Conservation (phyloP, 2,888 invertebrate species). For the Exephanes ischioxanthus region DNA sequence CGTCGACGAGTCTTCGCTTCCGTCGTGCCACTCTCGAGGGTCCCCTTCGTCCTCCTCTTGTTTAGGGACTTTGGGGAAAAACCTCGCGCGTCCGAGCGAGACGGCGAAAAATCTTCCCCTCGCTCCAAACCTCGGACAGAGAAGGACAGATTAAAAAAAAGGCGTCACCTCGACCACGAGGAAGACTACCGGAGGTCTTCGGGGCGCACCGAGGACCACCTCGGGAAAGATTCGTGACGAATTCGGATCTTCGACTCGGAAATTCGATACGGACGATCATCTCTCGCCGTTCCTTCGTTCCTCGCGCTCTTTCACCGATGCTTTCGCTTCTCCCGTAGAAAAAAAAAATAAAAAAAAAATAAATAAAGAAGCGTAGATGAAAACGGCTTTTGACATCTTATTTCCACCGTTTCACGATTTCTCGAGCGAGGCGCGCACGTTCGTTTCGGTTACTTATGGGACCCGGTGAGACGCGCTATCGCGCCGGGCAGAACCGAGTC, state of each 20-base stretch:
- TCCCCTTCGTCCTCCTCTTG: constrained; percentile 22
- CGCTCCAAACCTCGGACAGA: neutral
- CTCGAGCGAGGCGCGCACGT: constrained; percentile 43
- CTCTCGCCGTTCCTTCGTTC: constrained; percentile 49
- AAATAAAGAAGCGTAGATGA: constrained; percentile 36
- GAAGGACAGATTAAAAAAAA: neutral
- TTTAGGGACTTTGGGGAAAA: constrained; percentile 42
- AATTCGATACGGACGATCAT: constrained; percentile 80
- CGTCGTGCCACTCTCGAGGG: constrained; percentile 10
- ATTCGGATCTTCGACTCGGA: constrained; percentile 73
- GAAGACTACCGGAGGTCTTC: constrained; percentile 22
- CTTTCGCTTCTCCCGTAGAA: constrained; percentile 43
- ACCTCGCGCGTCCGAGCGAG: constrained; percentile 21
- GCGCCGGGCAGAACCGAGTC: constrained; percentile 27
- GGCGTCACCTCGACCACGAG: constrained; percentile 34
- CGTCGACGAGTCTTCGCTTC: constrained; percentile 45
- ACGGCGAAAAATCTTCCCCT: constrained; percentile 19
- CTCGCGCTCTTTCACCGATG: constrained; percentile 34
- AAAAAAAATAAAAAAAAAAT: constrained; percentile 12
- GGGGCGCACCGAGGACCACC: constrained; percentile 24
- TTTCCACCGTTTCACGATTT: constrained; percentile 62
- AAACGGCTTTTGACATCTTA: constrained; percentile 67
- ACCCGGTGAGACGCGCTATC: constrained; percentile 17
- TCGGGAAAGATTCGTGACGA: constrained; percentile 79
- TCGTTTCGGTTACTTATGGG: constrained; percentile 64